Conservation (phyloP, 2,888 invertebrate species). For the Junonia oenone region DNA sequence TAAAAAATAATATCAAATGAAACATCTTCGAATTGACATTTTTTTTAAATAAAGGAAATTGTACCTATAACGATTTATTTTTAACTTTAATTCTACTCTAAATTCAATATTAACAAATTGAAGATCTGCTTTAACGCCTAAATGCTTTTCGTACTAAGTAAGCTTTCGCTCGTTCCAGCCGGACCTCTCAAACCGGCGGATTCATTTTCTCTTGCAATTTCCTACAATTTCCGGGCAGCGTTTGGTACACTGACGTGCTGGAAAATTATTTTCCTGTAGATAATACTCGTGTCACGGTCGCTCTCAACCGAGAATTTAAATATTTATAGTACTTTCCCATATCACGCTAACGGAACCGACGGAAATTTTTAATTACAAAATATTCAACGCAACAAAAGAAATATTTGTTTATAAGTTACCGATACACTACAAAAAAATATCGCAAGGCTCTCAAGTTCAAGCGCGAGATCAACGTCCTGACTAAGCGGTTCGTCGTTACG, state of each 20-base stretch:
- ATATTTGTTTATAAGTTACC: slow-evolving; percentile 11
- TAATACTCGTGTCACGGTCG: slow-evolving; percentile 36
- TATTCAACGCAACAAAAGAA: not conserved
- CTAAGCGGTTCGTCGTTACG: slow-evolving; percentile 47
- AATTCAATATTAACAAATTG: not conserved
- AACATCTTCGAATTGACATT: slow-evolving; percentile 8
- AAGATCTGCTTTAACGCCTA: not conserved
- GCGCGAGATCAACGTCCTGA: slow-evolving; percentile 66
- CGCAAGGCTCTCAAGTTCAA: slow-evolving; percentile 56
- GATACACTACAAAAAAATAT: slow-evolving; percentile 12
- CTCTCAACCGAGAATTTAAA: slow-evolving; percentile 31
- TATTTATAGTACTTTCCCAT: slow-evolving; percentile 21
- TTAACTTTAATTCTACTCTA: not conserved
- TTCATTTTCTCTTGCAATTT: slow-evolving; percentile 79
- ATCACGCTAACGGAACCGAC: slow-evolving; percentile 5
- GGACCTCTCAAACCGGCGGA: slow-evolving; percentile 67
- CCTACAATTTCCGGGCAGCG: slow-evolving; percentile 77
- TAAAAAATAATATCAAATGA: slow-evolving; percentile 21
- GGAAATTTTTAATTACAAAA: slow-evolving; percentile 18
- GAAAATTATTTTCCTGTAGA: slow-evolving; percentile 64
- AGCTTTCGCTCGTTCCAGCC: slow-evolving; percentile 38
- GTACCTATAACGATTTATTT: not conserved
- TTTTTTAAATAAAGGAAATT: slow-evolving; percentile 1
- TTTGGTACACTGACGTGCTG: slow-evolving; percentile 63
- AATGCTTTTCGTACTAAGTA: slow-evolving; percentile 31